Percentiles rank a stretch among this genome's conserved stretches.
phyloP scores from a whole-genome alignment of 2,113 vertebrate genomes.

The Scytalopus superciliaris region DNA sequence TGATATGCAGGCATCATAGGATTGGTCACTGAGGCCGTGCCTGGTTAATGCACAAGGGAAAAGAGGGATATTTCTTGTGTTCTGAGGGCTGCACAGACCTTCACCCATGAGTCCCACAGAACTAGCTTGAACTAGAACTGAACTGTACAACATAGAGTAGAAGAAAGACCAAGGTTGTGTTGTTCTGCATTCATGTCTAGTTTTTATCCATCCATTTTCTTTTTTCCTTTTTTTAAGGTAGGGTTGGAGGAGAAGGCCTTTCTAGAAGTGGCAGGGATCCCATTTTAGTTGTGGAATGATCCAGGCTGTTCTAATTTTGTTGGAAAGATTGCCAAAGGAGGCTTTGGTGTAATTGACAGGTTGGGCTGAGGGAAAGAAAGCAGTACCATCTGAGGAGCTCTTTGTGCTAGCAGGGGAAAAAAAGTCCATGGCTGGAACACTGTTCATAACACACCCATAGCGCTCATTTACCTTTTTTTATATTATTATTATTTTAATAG shows the following conservation, averaged over 20 bases:
- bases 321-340: not conserved
- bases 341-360: not conserved
- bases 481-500: not conserved
- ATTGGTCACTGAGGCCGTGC: not conserved
- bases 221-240: not conserved
- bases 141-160: not conserved
- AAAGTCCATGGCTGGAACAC: not conserved
- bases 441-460: not conserved
- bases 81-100: not conserved
- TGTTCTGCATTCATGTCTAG: not conserved
- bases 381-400: not conserved
- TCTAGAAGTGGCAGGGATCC: not conserved
- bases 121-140: not conserved
- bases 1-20: not conserved
- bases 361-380: not conserved
- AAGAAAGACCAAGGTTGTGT: not conserved
- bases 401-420: not conserved
- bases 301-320: not conserved
- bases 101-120: fast-evolving
- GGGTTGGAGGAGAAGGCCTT: not conserved
- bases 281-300: not conserved
- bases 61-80: not conserved
- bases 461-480: not conserved
- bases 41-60: not conserved
- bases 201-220: not conserved